A percentile compares a stretch with the other conserved stretches of the same genome.
Evolutionary conservation across 2,113 vertebrate genomes (phyloP).

Genomic region (Vidua macroura): DNA sequence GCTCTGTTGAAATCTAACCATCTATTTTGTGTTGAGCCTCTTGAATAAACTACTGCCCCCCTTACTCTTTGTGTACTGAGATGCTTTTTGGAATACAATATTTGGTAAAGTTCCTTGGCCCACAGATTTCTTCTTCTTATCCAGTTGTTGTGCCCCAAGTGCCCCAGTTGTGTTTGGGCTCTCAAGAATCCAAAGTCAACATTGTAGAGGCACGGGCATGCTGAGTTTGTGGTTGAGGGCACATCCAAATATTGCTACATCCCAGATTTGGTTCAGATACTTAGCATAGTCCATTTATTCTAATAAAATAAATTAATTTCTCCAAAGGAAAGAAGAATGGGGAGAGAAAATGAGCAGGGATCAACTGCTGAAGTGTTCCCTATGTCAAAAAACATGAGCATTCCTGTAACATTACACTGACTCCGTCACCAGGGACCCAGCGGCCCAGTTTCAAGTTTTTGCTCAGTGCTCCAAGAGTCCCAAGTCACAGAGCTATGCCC

Average conservation of each 20-base stretch:
- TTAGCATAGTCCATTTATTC: conserved; percentile 50
- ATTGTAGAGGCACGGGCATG: conserved; percentile 44
- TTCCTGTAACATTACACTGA: conserved; percentile 63
- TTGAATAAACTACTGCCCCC: conserved; percentile 33
- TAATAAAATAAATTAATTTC: conserved; percentile 62
- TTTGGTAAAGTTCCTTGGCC: conserved; percentile 48
- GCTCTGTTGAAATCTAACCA: conserved; percentile 43
- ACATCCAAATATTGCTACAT: conserved; percentile 64
- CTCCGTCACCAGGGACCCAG: conserved; percentile 47
- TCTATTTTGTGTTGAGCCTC: conserved; percentile 41
- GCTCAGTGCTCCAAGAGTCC: conserved; percentile 37
- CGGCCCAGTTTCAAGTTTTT: conserved; percentile 47
- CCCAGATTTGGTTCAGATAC: conserved; percentile 58
- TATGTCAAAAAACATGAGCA: conserved; percentile 44
- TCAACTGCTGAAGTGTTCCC: conserved; percentile 46
- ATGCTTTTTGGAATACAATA: conserved; percentile 35
- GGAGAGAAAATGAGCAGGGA: conserved; percentile 41
- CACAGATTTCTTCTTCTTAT: conserved; percentile 23
- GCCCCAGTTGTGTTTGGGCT: conserved; percentile 39
- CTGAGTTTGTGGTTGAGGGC: conserved; percentile 60
- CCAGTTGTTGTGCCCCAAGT: conserved; percentile 44
- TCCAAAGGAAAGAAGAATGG: conserved; percentile 60
- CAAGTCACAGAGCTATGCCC: conserved; percentile 49
- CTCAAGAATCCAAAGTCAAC: conserved; percentile 60
- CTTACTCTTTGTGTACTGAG: conserved; percentile 34